Conservation (phyloP, 2,888 invertebrate genomes). For the Liposcelis brunnea region DNA sequence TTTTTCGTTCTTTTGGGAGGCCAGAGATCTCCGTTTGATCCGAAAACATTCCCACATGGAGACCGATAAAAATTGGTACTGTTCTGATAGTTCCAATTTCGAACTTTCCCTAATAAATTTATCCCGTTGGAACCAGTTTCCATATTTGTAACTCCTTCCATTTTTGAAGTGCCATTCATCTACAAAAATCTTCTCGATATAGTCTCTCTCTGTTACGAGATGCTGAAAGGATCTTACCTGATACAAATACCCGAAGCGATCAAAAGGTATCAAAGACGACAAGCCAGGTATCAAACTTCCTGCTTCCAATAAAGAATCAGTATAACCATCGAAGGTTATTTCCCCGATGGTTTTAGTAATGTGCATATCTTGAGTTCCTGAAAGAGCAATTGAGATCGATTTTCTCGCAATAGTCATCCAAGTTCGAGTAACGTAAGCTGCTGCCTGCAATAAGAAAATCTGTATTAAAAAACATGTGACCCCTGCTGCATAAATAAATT, state of each 20-base stretch:
- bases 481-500: no score
- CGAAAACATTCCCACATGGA: slow-evolving; percentile 42
- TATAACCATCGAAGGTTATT: slow-evolving; percentile 64
- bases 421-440: slow-evolving; percentile 16
- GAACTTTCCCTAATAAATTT: slow-evolving; percentile 45
- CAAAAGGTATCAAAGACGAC: slow-evolving; percentile 29
- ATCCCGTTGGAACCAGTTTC: slow-evolving; percentile 48
- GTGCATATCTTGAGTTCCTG: slow-evolving; percentile 21
- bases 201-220: no score
- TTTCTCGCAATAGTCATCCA: slow-evolving; percentile 12
- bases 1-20: slow-evolving; percentile 43
- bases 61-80: slow-evolving; percentile 33
- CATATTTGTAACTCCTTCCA: slow-evolving; percentile 62
- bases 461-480: neutral
- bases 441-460: slow-evolving; percentile 18
- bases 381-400: slow-evolving; percentile 23
- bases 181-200: slow-evolving; percentile 28
- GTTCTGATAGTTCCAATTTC: slow-evolving; percentile 52
- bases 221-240: slow-evolving; percentile 22
- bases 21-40: slow-evolving; percentile 67
- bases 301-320: slow-evolving; percentile 46
- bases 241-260: slow-evolving; percentile 78
- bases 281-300: slow-evolving; percentile 18
- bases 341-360: slow-evolving; percentile 47
- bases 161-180: slow-evolving; percentile 56